A percentile compares a stretch with the other conserved stretches of the same genome.
Conservation (phyloP, 2,113 vertebrate species). For the Oenanthe melanoleuca region DNA sequence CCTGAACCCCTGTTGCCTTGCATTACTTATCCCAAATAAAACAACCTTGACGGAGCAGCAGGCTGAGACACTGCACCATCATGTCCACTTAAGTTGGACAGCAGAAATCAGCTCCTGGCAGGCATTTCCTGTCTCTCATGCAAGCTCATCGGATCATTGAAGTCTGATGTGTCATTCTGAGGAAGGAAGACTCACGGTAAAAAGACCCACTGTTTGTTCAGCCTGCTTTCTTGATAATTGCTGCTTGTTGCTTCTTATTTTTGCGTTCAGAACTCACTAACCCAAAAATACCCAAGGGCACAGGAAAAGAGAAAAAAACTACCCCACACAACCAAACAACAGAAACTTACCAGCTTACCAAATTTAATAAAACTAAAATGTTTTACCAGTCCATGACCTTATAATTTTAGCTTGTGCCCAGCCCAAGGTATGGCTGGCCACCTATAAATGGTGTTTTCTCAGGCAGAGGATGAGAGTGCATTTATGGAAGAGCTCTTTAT, state of each 20-base stretch:
- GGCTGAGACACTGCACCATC: background rate
- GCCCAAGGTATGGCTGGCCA: background rate
- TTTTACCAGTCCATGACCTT: background rate
- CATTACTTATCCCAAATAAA: background rate
- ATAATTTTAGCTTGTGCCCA: background rate
- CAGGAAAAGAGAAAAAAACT: background rate
- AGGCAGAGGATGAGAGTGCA: background rate
- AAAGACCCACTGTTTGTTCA: background rate
- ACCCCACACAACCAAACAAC: background rate
- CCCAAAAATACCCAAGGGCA: slow-evolving; percentile 15
- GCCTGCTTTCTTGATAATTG: slow-evolving; percentile 15
- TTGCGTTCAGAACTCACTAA: background rate
- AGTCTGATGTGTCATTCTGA: background rate
- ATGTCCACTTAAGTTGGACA: background rate
- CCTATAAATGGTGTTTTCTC: background rate
- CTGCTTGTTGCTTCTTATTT: slow-evolving; percentile 7
- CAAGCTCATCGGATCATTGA: accelerated
- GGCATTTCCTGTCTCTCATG: slow-evolving; percentile 18
- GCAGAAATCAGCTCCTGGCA: background rate
- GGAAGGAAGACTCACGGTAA: slow-evolving; percentile 39
- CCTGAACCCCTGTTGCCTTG: background rate
- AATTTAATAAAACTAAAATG: background rate
- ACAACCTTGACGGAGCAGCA: background rate
- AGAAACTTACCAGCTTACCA: background rate
- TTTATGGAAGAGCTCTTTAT: background rate